A percentile compares a stretch with the other conserved stretches of the same genome.
phyloP scores from a whole-genome alignment of 1,140 invertebrate genomes.

The Arctopsyche grandis region DNA sequence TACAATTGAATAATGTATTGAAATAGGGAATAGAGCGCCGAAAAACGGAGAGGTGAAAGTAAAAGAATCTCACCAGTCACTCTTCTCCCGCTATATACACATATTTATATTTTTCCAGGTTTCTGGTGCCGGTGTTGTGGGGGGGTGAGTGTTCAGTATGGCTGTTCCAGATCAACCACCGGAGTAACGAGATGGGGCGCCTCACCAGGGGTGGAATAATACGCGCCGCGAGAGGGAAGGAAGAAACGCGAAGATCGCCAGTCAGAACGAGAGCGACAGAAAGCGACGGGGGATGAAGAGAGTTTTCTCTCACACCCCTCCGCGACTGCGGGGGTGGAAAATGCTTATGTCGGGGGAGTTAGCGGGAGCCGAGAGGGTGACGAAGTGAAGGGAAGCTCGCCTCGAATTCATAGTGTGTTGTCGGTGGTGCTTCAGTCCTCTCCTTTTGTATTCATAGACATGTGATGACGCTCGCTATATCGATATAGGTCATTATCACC shows the following conservation, averaged over 20 bases:
- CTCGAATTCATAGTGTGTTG: conserved; percentile 40
- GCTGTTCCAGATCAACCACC: conserved; percentile 50
- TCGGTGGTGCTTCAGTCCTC: conserved; percentile 25
- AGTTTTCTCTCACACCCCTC: background rate
- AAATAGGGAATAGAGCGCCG: background rate
- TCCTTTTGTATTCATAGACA: conserved; percentile 35
- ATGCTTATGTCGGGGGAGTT: conserved; percentile 22
- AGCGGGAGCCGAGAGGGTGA: background rate
- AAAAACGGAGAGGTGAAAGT: background rate
- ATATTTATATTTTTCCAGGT: conserved; percentile 33
- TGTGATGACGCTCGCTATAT: conserved; percentile 22
- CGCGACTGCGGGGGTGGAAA: conserved; percentile 34
- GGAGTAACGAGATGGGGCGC: conserved; percentile 45
- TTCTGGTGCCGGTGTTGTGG: conserved; percentile 1
- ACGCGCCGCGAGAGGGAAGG: conserved; percentile 10
- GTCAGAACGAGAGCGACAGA: background rate
- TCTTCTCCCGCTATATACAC: conserved; percentile 12
- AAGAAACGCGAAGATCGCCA: background rate
- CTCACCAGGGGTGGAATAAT: conserved; percentile 41
- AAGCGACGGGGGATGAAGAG: conserved; percentile 34
- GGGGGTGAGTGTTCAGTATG: conserved; percentile 31
- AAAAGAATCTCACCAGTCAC: conserved; percentile 41
- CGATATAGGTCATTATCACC: conserved; percentile 36
- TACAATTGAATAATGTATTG: background rate
- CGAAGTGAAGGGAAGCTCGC: conserved; percentile 33